A percentile compares a stretch with the other conserved stretches of the same genome.
These are phyloP conservation scores for Plagiodera versicolora DNA, from an alignment of 2,888 invertebrate species.

Conservation along the genomic window DNA sequence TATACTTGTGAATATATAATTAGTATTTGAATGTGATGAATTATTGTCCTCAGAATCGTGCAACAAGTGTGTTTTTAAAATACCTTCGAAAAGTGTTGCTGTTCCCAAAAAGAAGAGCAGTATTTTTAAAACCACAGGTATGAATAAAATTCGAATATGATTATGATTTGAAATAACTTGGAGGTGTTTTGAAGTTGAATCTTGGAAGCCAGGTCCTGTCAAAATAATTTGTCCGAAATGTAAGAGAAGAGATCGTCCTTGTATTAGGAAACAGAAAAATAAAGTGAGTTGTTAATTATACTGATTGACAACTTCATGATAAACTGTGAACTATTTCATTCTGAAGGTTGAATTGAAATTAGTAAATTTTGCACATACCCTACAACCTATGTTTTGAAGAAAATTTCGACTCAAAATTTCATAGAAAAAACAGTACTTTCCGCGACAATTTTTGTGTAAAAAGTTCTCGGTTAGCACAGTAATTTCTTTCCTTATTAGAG, in stretches of 20 bases:
- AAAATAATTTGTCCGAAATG: constrained; percentile 44
- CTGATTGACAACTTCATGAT: too few relatives aligned
- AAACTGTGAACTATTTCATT: too few relatives aligned
- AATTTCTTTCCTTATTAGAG: too few relatives aligned
- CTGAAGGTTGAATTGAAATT: too few relatives aligned
- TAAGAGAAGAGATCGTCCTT: constrained; percentile 42
- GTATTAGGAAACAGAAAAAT: constrained; percentile 49
- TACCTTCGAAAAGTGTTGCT: background rate
- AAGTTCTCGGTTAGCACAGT: too few relatives aligned
- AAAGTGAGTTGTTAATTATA: constrained; percentile 37
- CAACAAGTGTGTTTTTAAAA: background rate
- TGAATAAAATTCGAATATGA: background rate
- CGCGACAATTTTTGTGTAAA: too few relatives aligned
- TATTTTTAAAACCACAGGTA: constrained; percentile 34
- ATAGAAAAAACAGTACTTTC: too few relatives aligned
- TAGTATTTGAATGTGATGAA: background rate
- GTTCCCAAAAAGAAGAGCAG: background rate
- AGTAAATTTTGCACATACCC: too few relatives aligned
- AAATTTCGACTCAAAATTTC: too few relatives aligned
- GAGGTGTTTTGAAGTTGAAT: constrained; percentile 43
- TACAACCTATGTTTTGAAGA: too few relatives aligned
- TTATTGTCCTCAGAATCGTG: background rate
- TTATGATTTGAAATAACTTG: background rate
- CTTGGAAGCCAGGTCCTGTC: constrained; percentile 47
- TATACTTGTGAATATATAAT: too few relatives aligned